phyloP scores from a whole-genome alignment of 2,888 invertebrate genomes.

The Cryptosula pallasiana region DNA sequence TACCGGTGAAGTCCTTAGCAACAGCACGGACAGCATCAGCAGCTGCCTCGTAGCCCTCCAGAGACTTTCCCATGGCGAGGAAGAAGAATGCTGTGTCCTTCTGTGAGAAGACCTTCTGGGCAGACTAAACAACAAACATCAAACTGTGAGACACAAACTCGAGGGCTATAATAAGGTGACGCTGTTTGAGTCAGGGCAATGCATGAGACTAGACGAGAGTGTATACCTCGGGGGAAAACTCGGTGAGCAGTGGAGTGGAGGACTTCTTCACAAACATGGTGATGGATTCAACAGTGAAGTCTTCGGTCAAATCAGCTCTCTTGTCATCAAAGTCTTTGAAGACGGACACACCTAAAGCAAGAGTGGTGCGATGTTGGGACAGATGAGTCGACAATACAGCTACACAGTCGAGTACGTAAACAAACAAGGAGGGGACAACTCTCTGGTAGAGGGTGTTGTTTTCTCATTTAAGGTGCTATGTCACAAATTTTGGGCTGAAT shows the following conservation, averaged over 20 bases:
- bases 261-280: conserved; percentile 78
- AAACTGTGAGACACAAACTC: conserved; percentile 13
- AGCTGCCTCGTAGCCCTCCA: conserved; percentile 70
- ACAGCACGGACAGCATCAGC: conserved; percentile 72
- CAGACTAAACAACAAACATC: neutral
- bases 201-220: conserved; percentile 58
- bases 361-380: too few relatives aligned
- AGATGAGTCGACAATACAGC: too few relatives aligned
- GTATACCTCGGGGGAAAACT: conserved; percentile 89
- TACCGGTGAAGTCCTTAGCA: conserved; percentile 84
- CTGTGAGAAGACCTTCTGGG: conserved; percentile 2
- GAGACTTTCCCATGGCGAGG: conserved; percentile 76
- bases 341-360: conserved; percentile 64
- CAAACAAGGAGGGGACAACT: too few relatives aligned
- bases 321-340: conserved; percentile 75
- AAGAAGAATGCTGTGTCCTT: conserved; percentile 2
- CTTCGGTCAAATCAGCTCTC: conserved; percentile 54
- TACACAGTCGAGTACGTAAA: too few relatives aligned
- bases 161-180: neutral
- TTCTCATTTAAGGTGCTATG: too few relatives aligned
- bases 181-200: too few relatives aligned
- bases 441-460: too few relatives aligned
- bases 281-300: conserved; percentile 60
- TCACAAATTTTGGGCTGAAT: too few relatives aligned
- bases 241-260: conserved; percentile 82